Percentiles rank a stretch among this genome's conserved stretches.
These are phyloP conservation scores for Telmatherina bonti DNA, from an alignment of 2,797 vertebrate genomes.

Conservation along the genomic window DNA sequence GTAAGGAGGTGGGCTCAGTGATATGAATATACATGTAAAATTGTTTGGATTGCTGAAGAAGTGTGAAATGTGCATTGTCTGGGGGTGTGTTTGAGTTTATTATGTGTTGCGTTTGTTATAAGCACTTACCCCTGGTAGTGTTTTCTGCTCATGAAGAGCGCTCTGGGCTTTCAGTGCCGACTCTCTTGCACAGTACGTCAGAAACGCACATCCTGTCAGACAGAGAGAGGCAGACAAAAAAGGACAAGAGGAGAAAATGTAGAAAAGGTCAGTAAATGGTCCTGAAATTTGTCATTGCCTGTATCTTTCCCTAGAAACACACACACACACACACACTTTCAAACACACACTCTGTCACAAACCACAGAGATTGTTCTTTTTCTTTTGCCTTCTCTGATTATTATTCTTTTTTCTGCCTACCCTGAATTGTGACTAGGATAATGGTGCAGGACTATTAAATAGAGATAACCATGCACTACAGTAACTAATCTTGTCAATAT, in stretches of 20 bases:
- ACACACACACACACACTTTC: constrained; percentile 26
- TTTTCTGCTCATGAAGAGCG: constrained; percentile 93
- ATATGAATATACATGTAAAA: constrained; percentile 25
- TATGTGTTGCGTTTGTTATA: constrained; percentile 41
- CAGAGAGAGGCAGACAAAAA: constrained; percentile 36
- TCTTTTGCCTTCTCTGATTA: constrained; percentile 41
- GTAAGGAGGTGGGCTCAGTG: constrained; percentile 4
- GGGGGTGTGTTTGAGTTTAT: constrained; percentile 2
- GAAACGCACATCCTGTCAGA: constrained; percentile 81
- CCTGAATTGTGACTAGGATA: constrained; percentile 27
- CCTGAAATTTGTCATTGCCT: constrained; percentile 47
- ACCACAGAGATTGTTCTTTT: constrained; percentile 38
- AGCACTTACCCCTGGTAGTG: constrained; percentile 90
- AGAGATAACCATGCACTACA: constrained; percentile 64
- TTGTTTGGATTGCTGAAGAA: constrained; percentile 45
- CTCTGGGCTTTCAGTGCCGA: constrained; percentile 93
- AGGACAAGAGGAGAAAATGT: constrained; percentile 19
- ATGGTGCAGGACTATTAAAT: constrained; percentile 38
- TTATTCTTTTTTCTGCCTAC: constrained; percentile 36
- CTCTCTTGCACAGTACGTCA: constrained; percentile 91
- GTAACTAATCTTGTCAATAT: constrained; percentile 58
- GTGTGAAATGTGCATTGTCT: constrained; percentile 38
- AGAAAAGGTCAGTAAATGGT: constrained; percentile 46
- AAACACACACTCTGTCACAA: constrained; percentile 46
- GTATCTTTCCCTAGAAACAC: constrained; percentile 34